Base-by-base conservation (phyloP, 2,888 invertebrate genomes). In the Neoscelio sp. region DNA sequence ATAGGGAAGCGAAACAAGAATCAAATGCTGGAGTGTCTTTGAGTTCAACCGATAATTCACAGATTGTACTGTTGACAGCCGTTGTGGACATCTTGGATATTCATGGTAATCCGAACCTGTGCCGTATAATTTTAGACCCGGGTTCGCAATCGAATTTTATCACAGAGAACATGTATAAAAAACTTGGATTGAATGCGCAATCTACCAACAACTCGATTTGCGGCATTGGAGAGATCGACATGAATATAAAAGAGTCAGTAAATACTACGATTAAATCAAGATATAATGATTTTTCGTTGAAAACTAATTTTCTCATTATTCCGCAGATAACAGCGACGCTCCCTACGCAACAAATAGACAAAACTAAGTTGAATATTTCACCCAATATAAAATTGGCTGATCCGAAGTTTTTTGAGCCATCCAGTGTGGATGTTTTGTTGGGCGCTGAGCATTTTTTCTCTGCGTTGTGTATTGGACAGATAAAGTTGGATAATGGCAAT, bases 301-400 rank as follows among this genome's bases (percentile, higher is more conserved):
- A 70, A 17, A 13, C 48, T 4, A 40, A 46, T 48, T 48, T 58
- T 60, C 23, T 70, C 7, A 8, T 58, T 20, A 18, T 70, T 17
- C 58, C 58, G 8, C 33, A 70, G 12, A 70, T 70, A 35, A 58
- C 60, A 23, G 20, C 18, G 13, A 3, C 10, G 7, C 28, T 60
- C 38, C 70, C 70, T 5, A 56, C 60, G 7, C 58, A 56, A 12
- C 38, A 30, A 48, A 30, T 60, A 38, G 28, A 60, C 7, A 54
- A 20, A 15, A 23, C 13, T 2, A 12, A 12, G 13, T 48, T 70
- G 8, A 42, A 33, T 10, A 60, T 70, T 17, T 60, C 60, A 17
- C 1, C 7, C 18, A 70, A 60, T 48, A 48, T 70, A 35, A 60
- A 35, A 48, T 48, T 58, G 26, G 60, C 70, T 1, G 60, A 58